Base-by-base conservation (phyloP, 2,797 vertebrate species). In the Microhierax caerulescens region DNA sequence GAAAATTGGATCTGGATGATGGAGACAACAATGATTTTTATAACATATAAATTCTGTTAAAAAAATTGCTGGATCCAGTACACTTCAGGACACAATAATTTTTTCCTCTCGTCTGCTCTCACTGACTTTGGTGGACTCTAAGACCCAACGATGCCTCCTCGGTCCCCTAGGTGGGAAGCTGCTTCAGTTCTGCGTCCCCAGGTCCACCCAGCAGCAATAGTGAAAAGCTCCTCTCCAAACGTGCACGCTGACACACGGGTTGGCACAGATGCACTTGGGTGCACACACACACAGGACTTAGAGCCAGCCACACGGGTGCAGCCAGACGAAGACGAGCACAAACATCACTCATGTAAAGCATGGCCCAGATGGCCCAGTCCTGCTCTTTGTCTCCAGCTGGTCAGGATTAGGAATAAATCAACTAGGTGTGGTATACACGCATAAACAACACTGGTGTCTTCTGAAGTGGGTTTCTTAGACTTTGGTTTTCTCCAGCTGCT, bases 191-290 rank as follows among this genome's bases (percentile, higher is more conserved):
- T 77, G 8, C 20, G 13, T 32, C 18, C 23, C 15, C 13, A 59
- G 20, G 8, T 41, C 14, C 20, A 41, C 13, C 4, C 4, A 7
- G 8, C 1, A 67, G 11, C 19, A 65, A 36, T 25, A 10, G 1
- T n/a, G 21, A 39, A 63, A 36, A 63, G 22, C 8, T 68, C 2
- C 19, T 86, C 13, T 59, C 30, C 34, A 24, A 18, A 16, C 1
- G 1, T 0, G 1, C 20, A 37, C 34, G 16, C 13, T 11, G 16
- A 81, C 41, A 13, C 10, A 21, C 6, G 13, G 0, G 1, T 14
- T 24, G 39, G 14, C 2, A 2, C 28, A 39, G 13, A 25, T 25
- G 7, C 4, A 12, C 21, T 37, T 25, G 18, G 4, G 5, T 9
- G 7, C 13, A 24, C 16, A 9, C 0, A 0, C 23, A 3, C 1